Percentiles rank a stretch among this genome's conserved stretches.
These are phyloP conservation scores for Lepilemur ruficaudatus DNA, from an alignment of 2,797 vertebrate species.

Conservation along the genomic window DNA sequence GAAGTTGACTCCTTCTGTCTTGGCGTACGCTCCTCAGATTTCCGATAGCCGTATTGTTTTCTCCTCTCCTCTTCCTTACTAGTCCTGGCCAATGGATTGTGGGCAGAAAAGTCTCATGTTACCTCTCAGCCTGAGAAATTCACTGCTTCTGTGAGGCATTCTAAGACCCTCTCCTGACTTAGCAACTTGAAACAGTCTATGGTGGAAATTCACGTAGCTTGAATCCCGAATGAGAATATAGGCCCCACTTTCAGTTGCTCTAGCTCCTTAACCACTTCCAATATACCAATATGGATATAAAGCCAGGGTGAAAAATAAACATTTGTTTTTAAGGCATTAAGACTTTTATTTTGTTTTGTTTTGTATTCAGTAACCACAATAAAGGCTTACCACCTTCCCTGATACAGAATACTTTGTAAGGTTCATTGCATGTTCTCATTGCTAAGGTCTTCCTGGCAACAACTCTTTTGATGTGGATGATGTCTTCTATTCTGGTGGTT, in stretches of 20 bases:
- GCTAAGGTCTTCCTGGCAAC: background rate
- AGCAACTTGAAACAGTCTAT: background rate
- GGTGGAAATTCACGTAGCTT: no score
- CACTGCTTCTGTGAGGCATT: background rate
- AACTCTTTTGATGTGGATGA: background rate
- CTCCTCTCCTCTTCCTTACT: background rate
- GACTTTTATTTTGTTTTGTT: background rate
- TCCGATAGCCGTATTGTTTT: background rate
- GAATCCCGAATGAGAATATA: background rate
- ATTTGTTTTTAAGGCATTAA: background rate
- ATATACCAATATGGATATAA: background rate
- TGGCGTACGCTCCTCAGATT: background rate
- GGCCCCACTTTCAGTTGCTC: background rate
- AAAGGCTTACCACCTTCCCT: background rate
- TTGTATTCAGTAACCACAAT: background rate
- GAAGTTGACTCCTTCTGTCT: background rate
- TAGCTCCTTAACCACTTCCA: background rate
- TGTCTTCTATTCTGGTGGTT: background rate
- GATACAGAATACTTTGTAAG: background rate
- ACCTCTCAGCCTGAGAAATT: background rate
- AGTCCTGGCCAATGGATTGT: background rate
- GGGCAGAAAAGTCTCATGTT: background rate
- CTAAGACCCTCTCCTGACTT: background rate
- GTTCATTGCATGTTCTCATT: background rate
- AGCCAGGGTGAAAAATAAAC: background rate